Base-by-base conservation (phyloP, 2,888 invertebrate genomes). In the Eristalis arbustorum region DNA sequence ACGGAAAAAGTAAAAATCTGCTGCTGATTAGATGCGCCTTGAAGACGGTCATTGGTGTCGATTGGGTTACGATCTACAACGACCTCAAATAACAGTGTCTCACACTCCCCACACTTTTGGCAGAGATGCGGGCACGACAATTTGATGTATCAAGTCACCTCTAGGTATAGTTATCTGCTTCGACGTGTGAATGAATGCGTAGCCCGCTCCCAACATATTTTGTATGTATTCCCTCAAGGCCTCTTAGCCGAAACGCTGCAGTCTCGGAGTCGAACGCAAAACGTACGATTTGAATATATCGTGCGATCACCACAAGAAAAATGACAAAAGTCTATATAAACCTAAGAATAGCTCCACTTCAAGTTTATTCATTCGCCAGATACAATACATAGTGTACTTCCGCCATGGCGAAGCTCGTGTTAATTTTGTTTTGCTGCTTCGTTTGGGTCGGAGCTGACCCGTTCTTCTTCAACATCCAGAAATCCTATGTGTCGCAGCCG, bases 291-390 rank as follows among this genome's bases (percentile, higher is more conserved):
- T 59, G 25, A 59, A 59, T 59, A 59, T 23, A n/a, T 59, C 49
- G 49, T 49, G 49, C 49, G 49, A 49, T 49, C 25, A 14, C 59
- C 59, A 25, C 23, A 23, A 13, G 25, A 59, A 59, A 59, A 59
- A 14, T 14, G 59, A 59, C 49, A 69, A 73, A 85, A 85, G 82
- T 82, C 85, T 85, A 82, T 85, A 85, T 71, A 82, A 82, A 40
- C 82, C 42, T 42, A 34, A 28, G 81, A 69, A 71, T 82, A 18
- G 69, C 31, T 42, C 18, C 77, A 78, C 73, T 78, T 82, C 85
- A 61, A 74, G 85, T 85, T 85, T 85, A 85, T 85, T 82, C 77
- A 77, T 77, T 85, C 66, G 13, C 34, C 74, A 78, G 81, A 57
- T 59, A 59, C 59, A 49, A 49, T 18, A 59, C 59, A 59, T 14